Evolutionary conservation across 2,888 invertebrate species (phyloP).

Genomic region (Euplagia quadripunctaria): DNA sequence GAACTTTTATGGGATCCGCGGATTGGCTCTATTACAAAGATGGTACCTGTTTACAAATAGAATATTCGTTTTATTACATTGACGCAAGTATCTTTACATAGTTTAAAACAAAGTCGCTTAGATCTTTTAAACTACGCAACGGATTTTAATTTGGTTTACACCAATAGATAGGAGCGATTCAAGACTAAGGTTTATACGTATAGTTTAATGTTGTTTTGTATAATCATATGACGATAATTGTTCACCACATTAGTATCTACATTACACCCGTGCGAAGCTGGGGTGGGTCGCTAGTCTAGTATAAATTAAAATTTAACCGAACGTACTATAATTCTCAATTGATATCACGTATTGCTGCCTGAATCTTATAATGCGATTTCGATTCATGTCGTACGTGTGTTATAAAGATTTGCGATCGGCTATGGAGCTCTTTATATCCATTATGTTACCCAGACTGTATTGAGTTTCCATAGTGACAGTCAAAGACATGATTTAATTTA

Average conservation of each 20-base stretch:
- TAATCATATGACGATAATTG: too few relatives aligned
- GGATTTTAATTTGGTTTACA: too few relatives aligned
- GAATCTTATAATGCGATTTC: conserved; percentile 32
- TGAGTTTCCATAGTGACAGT: conserved; percentile 73
- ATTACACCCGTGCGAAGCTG: not conserved
- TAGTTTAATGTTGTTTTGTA: too few relatives aligned
- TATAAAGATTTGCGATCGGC: conserved; percentile 30
- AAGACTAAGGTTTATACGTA: too few relatives aligned
- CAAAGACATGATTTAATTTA: conserved; percentile 76
- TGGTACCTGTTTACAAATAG: not conserved
- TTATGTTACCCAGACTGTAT: conserved; percentile 75
- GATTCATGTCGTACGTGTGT: conserved; percentile 33
- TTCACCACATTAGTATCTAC: too few relatives aligned
- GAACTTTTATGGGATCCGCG: not conserved
- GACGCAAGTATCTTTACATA: not conserved
- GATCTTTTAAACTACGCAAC: too few relatives aligned
- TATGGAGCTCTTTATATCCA: conserved; percentile 51
- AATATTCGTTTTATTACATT: not conserved
- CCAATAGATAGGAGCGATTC: too few relatives aligned
- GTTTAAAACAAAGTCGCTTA: too few relatives aligned
- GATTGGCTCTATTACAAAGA: not conserved
- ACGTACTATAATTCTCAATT: not conserved
- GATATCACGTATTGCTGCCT: not conserved
- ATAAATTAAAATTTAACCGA: not conserved
- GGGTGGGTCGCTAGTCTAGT: too few relatives aligned